Evolutionary conservation across 2,797 vertebrate species (phyloP).

Genomic region (Staurois parvus): DNA sequence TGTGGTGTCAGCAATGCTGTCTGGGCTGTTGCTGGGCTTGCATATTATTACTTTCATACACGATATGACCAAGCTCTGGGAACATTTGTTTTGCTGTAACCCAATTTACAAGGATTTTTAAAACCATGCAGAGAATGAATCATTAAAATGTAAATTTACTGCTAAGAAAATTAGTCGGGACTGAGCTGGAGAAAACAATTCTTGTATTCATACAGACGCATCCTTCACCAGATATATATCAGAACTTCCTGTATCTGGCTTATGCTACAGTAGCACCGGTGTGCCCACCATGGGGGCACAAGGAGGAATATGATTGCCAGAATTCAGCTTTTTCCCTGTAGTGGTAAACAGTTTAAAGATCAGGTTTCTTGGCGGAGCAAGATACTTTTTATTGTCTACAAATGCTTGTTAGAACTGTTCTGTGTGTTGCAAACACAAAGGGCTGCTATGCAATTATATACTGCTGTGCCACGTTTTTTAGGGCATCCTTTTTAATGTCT

Average conservation of each 20-base stretch:
- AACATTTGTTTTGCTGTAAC: slow-evolving; percentile 43
- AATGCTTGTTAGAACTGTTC: too few species aligned
- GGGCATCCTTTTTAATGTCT: too few species aligned
- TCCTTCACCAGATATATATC: background rate
- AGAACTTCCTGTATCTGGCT: background rate
- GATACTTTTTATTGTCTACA: too few species aligned
- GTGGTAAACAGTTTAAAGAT: too few species aligned
- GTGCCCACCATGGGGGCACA: too few species aligned
- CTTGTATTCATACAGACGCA: background rate
- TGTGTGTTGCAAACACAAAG: too few species aligned
- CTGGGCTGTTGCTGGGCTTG: background rate
- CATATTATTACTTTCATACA: slow-evolving; percentile 30
- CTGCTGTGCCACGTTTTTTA: too few species aligned
- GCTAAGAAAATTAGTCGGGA: slow-evolving; percentile 48
- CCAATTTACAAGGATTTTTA: slow-evolving; percentile 50
- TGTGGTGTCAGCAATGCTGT: slow-evolving; percentile 15
- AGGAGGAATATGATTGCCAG: too few species aligned
- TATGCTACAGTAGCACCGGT: background rate
- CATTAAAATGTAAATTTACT: slow-evolving; percentile 49
- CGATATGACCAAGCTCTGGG: slow-evolving; percentile 20
- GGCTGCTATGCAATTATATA: too few species aligned
- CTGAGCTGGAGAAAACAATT: background rate
- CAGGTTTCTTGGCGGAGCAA: too few species aligned
- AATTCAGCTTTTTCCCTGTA: too few species aligned
- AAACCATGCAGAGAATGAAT: slow-evolving; percentile 40